Evolutionary conservation across 2,797 vertebrate species (phyloP), one percentile per base, ranked within the genome.

Genomic region (Coreius guichenoti): DNA sequence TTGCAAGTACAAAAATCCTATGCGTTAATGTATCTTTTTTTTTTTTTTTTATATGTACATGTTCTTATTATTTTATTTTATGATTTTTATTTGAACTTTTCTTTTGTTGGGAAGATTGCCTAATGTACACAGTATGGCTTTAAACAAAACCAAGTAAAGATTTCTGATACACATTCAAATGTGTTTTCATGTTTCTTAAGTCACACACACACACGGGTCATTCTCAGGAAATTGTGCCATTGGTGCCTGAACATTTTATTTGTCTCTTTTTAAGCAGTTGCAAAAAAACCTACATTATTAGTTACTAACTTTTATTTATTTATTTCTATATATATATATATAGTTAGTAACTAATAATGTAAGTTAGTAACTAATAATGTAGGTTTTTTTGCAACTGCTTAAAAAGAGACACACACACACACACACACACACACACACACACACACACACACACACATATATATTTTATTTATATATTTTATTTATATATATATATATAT

Each of bases 71-170:
- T 75, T 75, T 63, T 75, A 51, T 73, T 73, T 58, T 82, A 45
- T 75, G 58, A 54, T 65, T 77, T 69, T 84, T 77, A 68, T 84
- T 78, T 69, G 47, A 69, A 39, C 61, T 69, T 84, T 77, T 56
- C 4, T 33, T 58, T 72, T 39, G 83, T 85, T 70, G n/a, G 9
- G 31, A 51, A 61, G 67, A 63, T 33, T 82, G 81, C 19, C 63
- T 56, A 31, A 70, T 86, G 70, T 82, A 86, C 61, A 31, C 79
- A 26, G 36, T 76, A 61, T 63, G 45, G 54, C 51, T 82, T 82
- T 75, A 79, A 84, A 79, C 63, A 26, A 72, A 85, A 84, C 76
- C 67, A 79, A 85, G 83, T 85, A 85, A 80, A 73, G 16, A 29
- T 63, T 80, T 85, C 54, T 80, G 83, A 80, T 45, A 47, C 36